Evolutionary conservation across 2,888 invertebrate genomes (phyloP), one percentile per base, ranked within the genome.

Genomic region (Chalcis sispes): DNA sequence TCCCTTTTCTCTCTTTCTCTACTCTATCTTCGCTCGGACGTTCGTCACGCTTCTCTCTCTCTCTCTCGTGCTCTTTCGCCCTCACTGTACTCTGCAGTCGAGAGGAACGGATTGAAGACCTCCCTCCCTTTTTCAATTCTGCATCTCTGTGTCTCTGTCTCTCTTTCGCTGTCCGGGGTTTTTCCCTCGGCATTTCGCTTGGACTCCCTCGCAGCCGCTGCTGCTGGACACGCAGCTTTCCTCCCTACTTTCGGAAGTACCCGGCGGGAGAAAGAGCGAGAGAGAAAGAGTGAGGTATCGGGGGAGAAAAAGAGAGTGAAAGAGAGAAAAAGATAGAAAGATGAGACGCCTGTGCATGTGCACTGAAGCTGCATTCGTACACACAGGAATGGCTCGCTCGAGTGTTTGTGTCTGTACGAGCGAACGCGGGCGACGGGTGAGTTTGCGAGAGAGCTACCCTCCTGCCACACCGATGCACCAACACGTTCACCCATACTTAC

Each of bases 221-320:
- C 74, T 46, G 76, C 81, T 82, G 81, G 85, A 82, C 83, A 79
- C 81, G 81, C 79, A 81, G 80, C 82, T 81, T 81, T 69, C 54
- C 72, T 77, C 77, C 77, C 77, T 62, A 54, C 72, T 62, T 76
- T 71, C 62, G 59, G 59, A 70, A 74, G 74, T 62, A 64, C 32
- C 56, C 40, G 42, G 36, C 48, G 23, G 42, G 23, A 32, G 50
- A 20, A 18, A 18, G 59, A 25, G 23, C n/a, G 32, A 36, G 15
- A 7, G n/a, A 36, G 18, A 1, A n/a, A n/a, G n/a, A n/a, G n/a
- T n/a, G 59, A 70, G 69, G 74, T 62, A 64, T 25, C 56, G 27
- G 42, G 36, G 36, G 23, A 50, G 23, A 32, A 40, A 20, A 18
- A 18, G 59, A 25, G 23, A n/a, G 32, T 29, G 15, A 7, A 1